These are phyloP conservation scores for Cavia aperea DNA, from an alignment of 2,113 vertebrate species.

Conservation along the genomic window DNA sequence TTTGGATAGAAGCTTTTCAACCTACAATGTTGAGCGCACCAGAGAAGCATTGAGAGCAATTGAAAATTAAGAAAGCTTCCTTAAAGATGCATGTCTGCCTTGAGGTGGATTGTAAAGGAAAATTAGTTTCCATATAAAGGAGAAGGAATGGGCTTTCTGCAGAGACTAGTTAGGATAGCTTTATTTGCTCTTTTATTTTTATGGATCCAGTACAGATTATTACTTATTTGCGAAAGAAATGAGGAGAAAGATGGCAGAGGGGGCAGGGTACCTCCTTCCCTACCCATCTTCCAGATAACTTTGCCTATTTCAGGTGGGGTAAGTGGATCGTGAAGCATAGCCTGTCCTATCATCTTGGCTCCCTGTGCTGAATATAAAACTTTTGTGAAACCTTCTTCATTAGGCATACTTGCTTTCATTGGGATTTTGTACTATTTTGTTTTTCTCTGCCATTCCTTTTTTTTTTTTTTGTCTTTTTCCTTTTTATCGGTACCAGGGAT, in stretches of 20 bases:
- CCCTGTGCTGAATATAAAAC: background rate
- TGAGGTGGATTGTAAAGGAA: background rate
- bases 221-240: background rate
- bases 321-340: background rate
- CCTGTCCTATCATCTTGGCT: background rate
- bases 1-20: background rate
- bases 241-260: background rate
- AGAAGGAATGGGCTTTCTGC: background rate
- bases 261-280: background rate
- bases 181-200: background rate
- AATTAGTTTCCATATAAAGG: background rate
- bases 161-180: background rate
- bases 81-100: background rate
- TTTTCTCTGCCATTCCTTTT: background rate
- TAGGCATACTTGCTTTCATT: background rate
- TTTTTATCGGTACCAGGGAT: no score
- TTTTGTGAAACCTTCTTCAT: background rate
- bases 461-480: background rate
- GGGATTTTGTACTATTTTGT: background rate
- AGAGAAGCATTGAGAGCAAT: background rate
- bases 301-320: background rate
- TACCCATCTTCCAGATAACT: background rate
- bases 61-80: background rate
- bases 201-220: background rate
- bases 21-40: background rate